Evolutionary conservation across 2,888 invertebrate species (phyloP).

Genomic region (Drosophila yooni): DNA sequence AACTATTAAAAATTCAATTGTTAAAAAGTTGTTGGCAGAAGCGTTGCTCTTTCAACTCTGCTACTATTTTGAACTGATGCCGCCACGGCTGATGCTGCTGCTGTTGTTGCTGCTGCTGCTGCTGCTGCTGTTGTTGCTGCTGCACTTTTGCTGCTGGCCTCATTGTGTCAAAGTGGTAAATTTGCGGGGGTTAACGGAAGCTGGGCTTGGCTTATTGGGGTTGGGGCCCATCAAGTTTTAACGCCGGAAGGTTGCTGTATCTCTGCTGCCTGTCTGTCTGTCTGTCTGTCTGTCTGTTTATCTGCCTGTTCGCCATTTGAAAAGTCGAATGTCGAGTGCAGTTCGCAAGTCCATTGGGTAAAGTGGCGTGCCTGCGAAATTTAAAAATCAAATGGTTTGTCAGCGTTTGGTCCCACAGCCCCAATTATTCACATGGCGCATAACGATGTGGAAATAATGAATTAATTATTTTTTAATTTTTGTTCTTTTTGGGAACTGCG

Average conservation of each 20-base stretch:
- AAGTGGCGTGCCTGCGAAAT: conserved; percentile 57
- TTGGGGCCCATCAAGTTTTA: conserved; percentile 42
- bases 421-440: conserved; percentile 42
- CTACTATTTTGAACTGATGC: conserved; percentile 9
- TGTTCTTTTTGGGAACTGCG: conserved; percentile 6
- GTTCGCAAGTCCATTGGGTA: conserved; percentile 55
- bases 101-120: background rate
- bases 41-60: conserved; percentile 16
- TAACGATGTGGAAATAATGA: conserved; percentile 70
- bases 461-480: conserved; percentile 47
- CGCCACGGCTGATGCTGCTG: background rate
- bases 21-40: conserved; percentile 51
- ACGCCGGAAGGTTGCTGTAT: conserved; percentile 25
- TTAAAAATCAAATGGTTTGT: conserved; percentile 59
- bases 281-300: background rate
- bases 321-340: conserved; percentile 72
- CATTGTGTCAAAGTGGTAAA: conserved; percentile 73
- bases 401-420: conserved; percentile 25
- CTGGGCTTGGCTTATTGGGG: conserved; percentile 3
- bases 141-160: conserved; percentile 55
- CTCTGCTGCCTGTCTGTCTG: background rate
- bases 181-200: conserved; percentile 47
- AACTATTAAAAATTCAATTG: conserved; percentile 76
- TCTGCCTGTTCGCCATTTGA: conserved; percentile 45
- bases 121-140: background rate